Evolutionary conservation across 1,140 invertebrate genomes (phyloP), one percentile per base, ranked within the genome.

Genomic region (Brachionus calyciflorus): DNA sequence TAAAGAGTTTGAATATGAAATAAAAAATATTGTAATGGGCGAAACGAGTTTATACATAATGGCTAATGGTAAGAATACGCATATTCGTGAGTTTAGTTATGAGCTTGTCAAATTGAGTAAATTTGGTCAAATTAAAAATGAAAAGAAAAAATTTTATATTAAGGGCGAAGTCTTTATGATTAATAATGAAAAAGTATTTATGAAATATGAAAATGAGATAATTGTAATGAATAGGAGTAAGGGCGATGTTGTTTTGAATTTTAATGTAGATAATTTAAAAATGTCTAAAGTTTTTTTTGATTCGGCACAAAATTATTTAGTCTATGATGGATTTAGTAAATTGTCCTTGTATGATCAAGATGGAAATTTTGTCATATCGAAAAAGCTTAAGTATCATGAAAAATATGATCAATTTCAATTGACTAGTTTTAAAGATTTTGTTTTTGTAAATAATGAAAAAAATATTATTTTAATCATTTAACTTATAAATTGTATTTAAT

Each of bases 91-190:
- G n/a, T 60, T 33, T 37, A 33, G 28, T 4, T 60, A 37, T 2
- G 55, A 60, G 17, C 37, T 60, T 28, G 55, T 60, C 9, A 60
- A 60, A 33, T 17, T 60, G 14, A 33, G 17, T 17, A 60, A 60
- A 60, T 60, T 60, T 37, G 55, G 55, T 37, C 55, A 60, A 33
- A 60, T 33, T 5, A 60, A 60, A 19, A 60, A 60, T 60, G 14
- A 14, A 2, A 60, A 60, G 19, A 28, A 33, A 60, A 33, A 26
- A 9, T 60, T 60, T 60, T 60, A 60, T 19, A 60, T 60, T 17
- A 28, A 33, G 3, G 55, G 55, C 3, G 17, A 17, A 33, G 55
- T 60, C 6, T 17, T 60, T 9, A 33, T 33, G 33, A 17, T 60
- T 2, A 60, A 26, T 19, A 37, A 28, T 9, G 55, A 60, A 9